Base-by-base conservation (phyloP, 2,888 invertebrate genomes). In the Dendrolimus pini region DNA sequence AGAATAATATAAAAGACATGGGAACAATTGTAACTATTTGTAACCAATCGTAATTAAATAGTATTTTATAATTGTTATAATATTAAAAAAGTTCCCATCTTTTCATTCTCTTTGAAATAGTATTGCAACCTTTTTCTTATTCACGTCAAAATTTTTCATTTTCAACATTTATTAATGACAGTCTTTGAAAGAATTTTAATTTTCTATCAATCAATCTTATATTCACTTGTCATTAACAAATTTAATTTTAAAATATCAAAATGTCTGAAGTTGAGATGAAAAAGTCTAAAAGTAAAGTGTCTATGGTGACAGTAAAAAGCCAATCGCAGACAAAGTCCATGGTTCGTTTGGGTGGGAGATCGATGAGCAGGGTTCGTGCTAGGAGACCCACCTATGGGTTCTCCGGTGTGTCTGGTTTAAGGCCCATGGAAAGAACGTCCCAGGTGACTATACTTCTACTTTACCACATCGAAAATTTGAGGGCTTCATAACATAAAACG, bases 341-440 rank as follows among this genome's bases (percentile, higher is more conserved):
- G 30, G 65, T 59, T 2, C 65, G 59, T 6, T 53, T 79, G 3
- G 67, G 65, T 0, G 55, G 30, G 0, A 79, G 67, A 60, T 81
- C 83, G 0, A 64, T 77, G 58, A 87, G 88, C 41, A 73, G 88
- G 13, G 9, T 85, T 54, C 80, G 60, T 57, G 42, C 85, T n/a
- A 69, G 88, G 3, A 76, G 60, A 59, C 64, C 59, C 0, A 86
- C 88, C 0, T 86, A 67, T 61, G 89, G 89, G 0, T 89, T 85
- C 52, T 8, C 68, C 10, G 74, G 77, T 9, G 72, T 87, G 0
- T 67, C 83, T 10, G 85, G 87, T 0, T 70, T 89, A 47, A 75
- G 75, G 55, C 77, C 79, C 0, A 58, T 77, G 1, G 83, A 84
- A 56, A 77, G 80, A 58, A 71, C 77, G 14, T 87, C 88, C 7